Evolutionary conservation across 2,113 vertebrate genomes (phyloP).

Genomic region (Pogona vitticeps): DNA sequence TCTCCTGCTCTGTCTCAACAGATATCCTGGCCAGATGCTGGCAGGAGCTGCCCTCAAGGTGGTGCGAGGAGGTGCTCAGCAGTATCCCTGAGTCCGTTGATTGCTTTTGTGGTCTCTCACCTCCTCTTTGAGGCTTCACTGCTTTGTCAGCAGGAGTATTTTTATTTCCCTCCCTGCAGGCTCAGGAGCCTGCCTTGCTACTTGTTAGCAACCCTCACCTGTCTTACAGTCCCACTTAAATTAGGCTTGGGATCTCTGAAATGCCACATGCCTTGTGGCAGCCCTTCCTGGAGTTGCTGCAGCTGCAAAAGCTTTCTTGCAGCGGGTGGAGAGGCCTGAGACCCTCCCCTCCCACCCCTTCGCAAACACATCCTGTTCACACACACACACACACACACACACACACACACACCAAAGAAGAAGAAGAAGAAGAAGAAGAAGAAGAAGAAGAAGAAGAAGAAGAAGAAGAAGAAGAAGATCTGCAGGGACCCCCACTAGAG

Average conservation of each 20-base stretch:
- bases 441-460: too few species aligned
- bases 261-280: neutral
- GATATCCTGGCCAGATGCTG: neutral
- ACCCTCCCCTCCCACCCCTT: neutral
- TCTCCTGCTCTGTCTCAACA: neutral
- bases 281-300: neutral
- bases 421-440: too few species aligned
- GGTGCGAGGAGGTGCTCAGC: neutral
- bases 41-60: neutral
- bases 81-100: neutral
- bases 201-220: constrained; percentile 27
- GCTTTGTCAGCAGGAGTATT: constrained; percentile 56
- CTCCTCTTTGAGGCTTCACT: neutral
- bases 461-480: too few species aligned
- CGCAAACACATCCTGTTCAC: too few species aligned
- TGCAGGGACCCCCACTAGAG: too few species aligned
- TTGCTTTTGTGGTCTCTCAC: constrained; percentile 10
- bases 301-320: neutral
- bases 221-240: neutral
- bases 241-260: neutral
- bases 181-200: neutral
- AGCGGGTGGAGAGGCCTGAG: neutral
- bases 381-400: too few species aligned
- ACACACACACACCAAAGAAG: neutral
- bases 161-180: constrained; percentile 4